Conservation (phyloP, 2,888 invertebrate species). For the Dysmachus trigonus region DNA sequence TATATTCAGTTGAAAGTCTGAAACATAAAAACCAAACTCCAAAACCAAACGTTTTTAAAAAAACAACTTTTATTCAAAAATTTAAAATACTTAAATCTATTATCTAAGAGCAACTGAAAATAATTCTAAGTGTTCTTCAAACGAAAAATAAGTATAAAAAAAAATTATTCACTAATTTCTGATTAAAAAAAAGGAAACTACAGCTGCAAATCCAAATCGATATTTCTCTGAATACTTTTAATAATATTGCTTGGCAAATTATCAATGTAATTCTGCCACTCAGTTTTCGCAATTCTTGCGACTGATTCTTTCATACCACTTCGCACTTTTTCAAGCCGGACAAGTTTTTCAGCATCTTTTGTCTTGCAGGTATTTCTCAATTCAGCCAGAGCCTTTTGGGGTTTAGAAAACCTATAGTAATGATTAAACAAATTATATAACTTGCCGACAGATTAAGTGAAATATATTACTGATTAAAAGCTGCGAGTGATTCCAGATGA, state of each 20-base stretch:
- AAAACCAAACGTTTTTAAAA: not conserved
- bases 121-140: not conserved
- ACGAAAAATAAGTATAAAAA: not conserved
- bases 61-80: not conserved
- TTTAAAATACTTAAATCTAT: not conserved
- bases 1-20: too few species aligned
- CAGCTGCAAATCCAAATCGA: not conserved
- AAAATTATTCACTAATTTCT: not conserved
- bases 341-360: not conserved
- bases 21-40: too few species aligned
- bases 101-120: not conserved
- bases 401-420: not conserved
- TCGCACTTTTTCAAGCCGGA: not conserved
- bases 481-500: not conserved
- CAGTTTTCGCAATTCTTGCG: not conserved
- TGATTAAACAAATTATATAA: not conserved
- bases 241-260: not conserved
- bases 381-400: not conserved
- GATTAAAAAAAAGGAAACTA: not conserved
- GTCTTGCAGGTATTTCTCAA: not conserved
- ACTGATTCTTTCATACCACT: not conserved
- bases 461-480: not conserved
- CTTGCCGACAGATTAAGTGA: not conserved
- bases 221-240: not conserved
- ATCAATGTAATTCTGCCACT: constrained; percentile 7